Evolutionary conservation across 2,888 invertebrate genomes (phyloP), one percentile per base, ranked within the genome.

Genomic region (Terebella lapidaria): DNA sequence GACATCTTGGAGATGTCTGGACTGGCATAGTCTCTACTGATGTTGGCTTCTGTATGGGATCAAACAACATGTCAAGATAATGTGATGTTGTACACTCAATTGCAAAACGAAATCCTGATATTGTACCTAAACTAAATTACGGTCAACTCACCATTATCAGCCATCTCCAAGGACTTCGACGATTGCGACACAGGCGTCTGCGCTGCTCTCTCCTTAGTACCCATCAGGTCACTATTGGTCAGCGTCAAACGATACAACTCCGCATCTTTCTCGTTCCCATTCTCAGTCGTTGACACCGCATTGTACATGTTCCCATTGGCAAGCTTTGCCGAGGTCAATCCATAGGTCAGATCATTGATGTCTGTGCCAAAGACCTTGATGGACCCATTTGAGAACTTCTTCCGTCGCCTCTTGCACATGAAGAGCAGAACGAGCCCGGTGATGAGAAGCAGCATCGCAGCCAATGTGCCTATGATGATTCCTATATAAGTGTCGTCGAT

Each of bases 371-470:
- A 57, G 30, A 60, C 29, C 51, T 42, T 56, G 10, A 54, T 42
- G 46, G 55, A 72, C 72, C 26, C 71, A 68, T 51, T 71, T 70
- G 15, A 71, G 65, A 51, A 90, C 86, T 59, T 57, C 45, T 70
- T 68, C 57, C 74, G 72, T 25, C 72, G 70, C 49, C 71, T 70
- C 22, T 72, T 63, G 49, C 90, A 86, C 57, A 90, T 83, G 78
- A 87, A 86, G 71, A 90, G 87, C 42, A 87, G 87, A 3, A 87
- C 87, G 1, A 87, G 87, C 26, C 89, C 82, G 1, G 90, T 81
- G 55, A 90, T 84, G 56, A 89, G 87, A 55, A 76, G 67, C 49
- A 77, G 72, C 53, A 90, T 85, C 1, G 88, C 88, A 28, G 87
- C 87, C 56, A 90, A 80, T 3, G 89, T 87, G 20, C 89, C 88